Base-by-base conservation (phyloP, 2,797 vertebrate species). In the Macropodus opercularis region DNA sequence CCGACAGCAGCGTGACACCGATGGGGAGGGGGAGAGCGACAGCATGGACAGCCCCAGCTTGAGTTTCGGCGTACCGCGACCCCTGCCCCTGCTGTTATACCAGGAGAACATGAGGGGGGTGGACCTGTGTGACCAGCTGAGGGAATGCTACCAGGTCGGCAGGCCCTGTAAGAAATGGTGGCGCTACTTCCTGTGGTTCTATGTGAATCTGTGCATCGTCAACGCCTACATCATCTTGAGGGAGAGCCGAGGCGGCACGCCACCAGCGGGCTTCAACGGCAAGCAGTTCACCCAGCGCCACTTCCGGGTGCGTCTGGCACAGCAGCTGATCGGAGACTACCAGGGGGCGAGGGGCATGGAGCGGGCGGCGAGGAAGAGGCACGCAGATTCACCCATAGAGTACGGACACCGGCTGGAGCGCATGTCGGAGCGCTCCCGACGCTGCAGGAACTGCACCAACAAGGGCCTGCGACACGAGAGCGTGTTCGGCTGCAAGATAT, bases 101-200 rank as follows among this genome's bases (percentile, higher is more conserved):
- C 93, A 93, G 82, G 92, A 94, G 84, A 93, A 94, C 83, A 94
- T 94, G 93, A 89, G 90, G 39, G 93, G 93, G 0, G 93, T 94
- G 35, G 91, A 93, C 70, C 78, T 94, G 55, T 93, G 91, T 0
- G 92, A 94, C 87, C 93, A 93, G 85, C 89, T 94, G 67, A 85
- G 93, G 50, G 93, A 94, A 43, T 94, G 93, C 86, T 94, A 94
- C 84, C 92, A 93, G 75, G 93, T 94, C 0, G 93, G 93, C 29
- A 75, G 93, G 67, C 92, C 93, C 0, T 93, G 93, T 36, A 94
- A 93, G 80, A 94, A 93, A 83, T 94, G 93, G 93, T 94, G 93
- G 93, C 92, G 93, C 75, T 94, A 93, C 83, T 93, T 94, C 62
- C 80, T 94, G 77, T 94, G 93, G 93, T 94, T 94, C 80, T 94